Percentiles rank a stretch among this genome's conserved stretches.
Conservation (phyloP, 2,113 vertebrate genomes). For the Holacanthus passer region DNA sequence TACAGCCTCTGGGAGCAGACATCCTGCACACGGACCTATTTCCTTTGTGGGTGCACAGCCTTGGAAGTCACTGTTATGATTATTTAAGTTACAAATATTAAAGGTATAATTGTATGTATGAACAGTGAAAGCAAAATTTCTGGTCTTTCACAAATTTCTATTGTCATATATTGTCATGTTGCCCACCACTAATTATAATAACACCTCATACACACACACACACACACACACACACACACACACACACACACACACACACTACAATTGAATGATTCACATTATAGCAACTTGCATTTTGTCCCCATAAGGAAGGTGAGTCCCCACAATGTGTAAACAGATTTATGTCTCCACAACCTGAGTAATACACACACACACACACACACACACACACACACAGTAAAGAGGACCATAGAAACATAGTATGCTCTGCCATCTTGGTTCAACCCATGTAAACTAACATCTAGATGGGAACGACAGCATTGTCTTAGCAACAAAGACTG, state of each 20-base stretch:
- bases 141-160: not conserved
- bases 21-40: too few relatives aligned
- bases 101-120: not conserved
- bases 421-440: slow-evolving; percentile 39
- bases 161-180: not conserved
- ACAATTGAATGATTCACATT: too few relatives aligned
- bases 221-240: too few relatives aligned
- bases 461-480: slow-evolving; percentile 41
- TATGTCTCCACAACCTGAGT: too few relatives aligned
- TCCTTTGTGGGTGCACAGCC: too few relatives aligned
- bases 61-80: not conserved
- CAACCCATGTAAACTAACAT: slow-evolving; percentile 39
- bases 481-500: slow-evolving; percentile 44
- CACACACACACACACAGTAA: slow-evolving; percentile 13
- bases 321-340: too few relatives aligned
- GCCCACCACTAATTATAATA: not conserved
- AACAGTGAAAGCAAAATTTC: not conserved
- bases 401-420: slow-evolving; percentile 3
- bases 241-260: too few relatives aligned
- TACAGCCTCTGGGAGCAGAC: too few relatives aligned
- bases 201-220: too few relatives aligned
- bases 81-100: not conserved
- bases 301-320: too few relatives aligned
- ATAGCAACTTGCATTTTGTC: too few relatives aligned
- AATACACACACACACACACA: not conserved